Base-by-base conservation (phyloP, 2,888 invertebrate species). In the Pristionchus exspectatus region DNA sequence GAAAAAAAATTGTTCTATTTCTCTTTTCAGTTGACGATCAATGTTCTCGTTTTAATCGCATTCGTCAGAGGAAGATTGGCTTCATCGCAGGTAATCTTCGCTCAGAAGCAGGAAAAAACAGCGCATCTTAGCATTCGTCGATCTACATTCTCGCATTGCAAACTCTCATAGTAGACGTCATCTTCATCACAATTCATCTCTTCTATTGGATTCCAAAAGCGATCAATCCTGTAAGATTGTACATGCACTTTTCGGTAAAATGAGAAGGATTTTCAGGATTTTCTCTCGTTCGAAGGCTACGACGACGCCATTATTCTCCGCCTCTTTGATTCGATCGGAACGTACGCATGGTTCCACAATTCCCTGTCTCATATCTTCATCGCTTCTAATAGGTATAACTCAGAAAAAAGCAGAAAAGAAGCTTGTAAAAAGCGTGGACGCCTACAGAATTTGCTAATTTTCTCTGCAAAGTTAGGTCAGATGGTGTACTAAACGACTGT, bases 281-380 rank as follows among this genome's bases (percentile, higher is more conserved):
- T 50, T 33, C 81, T 81, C 9, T 21, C n/a, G 0, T 1, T 50
- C 0, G 21, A 21, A 12, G 81, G 50, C n/a, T n/a, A 24, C 44
- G 81, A n/a, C n/a, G n/a, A 81, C 0, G 0, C 50, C 3, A 9
- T 81, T 14, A 81, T 81, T 81, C 81, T 54, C 1, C 81, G 24
- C 24, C 18, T 81, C 14, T 27, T 54, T n/a, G 81, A 81, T 81
- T 81, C 50, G 0, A n/a, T 81, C 81, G 81, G 81, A 44, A 81
- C 81, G 1, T 81, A 50, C 50, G 81, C 81, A 4, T 81, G 81
- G 81, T 81, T 81, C 81, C 81, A 81, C 27, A 81, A 81, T n/a
- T 54, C 81, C 0, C 54, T 81, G n/a, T 81, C 81, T n/a, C 81
- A 81, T 81, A 54, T 50, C 0, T 50, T 81, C 81, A 81, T 81